Evolutionary conservation across 2,888 invertebrate species (phyloP).

Genomic region (Chironomus riparius): DNA sequence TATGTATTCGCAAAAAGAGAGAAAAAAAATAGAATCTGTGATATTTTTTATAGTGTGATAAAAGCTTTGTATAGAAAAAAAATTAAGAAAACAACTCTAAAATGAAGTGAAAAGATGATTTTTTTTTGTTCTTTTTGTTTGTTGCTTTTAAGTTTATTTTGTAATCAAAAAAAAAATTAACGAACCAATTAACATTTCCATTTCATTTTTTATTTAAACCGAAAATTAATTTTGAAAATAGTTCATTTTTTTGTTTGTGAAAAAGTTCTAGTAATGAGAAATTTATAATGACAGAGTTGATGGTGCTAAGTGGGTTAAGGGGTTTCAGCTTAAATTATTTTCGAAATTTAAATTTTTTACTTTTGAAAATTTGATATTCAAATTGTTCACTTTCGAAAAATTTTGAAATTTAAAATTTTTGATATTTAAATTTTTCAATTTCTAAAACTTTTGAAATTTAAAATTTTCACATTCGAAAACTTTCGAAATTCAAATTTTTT

Average conservation of each 20-base stretch:
- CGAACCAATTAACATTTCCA: neutral
- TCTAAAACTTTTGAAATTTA: too few relatives aligned
- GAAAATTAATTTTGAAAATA: neutral
- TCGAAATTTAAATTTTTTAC: too few relatives aligned
- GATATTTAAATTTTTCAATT: too few relatives aligned
- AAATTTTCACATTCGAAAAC: too few relatives aligned
- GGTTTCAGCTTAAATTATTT: too few relatives aligned
- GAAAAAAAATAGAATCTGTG: slow-evolving; percentile 18
- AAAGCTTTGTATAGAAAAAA: slow-evolving; percentile 2
- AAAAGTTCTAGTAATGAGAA: too few relatives aligned
- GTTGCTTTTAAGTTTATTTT: slow-evolving; percentile 1
- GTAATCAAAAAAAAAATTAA: neutral
- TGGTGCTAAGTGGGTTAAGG: too few relatives aligned
- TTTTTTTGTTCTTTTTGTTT: slow-evolving; percentile 2
- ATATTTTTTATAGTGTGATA: slow-evolving; percentile 26
- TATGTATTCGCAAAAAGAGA: neutral
- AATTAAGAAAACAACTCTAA: neutral
- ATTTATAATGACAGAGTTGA: too few relatives aligned
- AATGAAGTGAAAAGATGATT: neutral
- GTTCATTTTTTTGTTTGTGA: neutral
- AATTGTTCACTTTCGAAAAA: too few relatives aligned
- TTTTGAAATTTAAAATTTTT: too few relatives aligned
- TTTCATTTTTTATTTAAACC: neutral
- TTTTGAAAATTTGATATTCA: too few relatives aligned
- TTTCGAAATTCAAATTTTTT: too few relatives aligned